A percentile compares a stretch with the other conserved stretches of the same genome.
These are phyloP conservation scores for Caenorhabditis latens DNA, from an alignment of 1,140 invertebrate genomes.

Conservation along the genomic window DNA sequence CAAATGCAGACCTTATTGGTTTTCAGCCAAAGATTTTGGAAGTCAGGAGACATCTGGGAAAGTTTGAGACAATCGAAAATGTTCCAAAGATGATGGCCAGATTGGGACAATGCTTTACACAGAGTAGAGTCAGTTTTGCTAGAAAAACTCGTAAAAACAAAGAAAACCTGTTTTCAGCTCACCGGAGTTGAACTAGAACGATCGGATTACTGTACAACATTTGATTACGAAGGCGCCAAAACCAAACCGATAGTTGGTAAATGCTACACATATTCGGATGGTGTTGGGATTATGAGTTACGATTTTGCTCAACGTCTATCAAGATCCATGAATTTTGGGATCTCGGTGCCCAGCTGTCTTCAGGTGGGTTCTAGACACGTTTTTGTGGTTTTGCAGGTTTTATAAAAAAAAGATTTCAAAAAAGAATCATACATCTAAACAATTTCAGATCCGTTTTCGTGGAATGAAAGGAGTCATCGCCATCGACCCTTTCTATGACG, in stretches of 20 bases:
- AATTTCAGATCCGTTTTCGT: constrained; percentile 66
- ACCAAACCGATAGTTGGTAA: too few relatives aligned
- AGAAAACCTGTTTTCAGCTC: not conserved
- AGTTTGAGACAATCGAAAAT: constrained; percentile 63
- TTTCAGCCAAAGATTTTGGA: constrained; percentile 44
- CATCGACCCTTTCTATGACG: constrained; percentile 60
- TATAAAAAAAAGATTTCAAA: not conserved
- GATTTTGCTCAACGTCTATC: constrained; percentile 51
- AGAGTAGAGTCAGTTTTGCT: constrained; percentile 59
- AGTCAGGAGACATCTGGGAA: constrained; percentile 51
- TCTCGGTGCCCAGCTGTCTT: constrained; percentile 60
- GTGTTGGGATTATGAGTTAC: constrained; percentile 66
- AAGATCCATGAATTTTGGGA: constrained; percentile 47
- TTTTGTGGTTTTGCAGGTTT: not conserved
- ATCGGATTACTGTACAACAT: not conserved
- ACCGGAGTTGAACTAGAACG: not conserved
- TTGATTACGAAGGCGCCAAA: constrained; percentile 6
- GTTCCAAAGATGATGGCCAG: constrained; percentile 76
- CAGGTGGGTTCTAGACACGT: constrained; percentile 48
- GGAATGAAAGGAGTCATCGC: constrained; percentile 63
- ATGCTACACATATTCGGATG: constrained; percentile 65
- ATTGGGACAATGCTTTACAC: constrained; percentile 76
- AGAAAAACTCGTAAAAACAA: too few relatives aligned
- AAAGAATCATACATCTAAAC: too few relatives aligned
- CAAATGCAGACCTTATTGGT: not conserved